Conservation (phyloP, 2,113 vertebrate species). For the Pygoscelis adeliae region DNA sequence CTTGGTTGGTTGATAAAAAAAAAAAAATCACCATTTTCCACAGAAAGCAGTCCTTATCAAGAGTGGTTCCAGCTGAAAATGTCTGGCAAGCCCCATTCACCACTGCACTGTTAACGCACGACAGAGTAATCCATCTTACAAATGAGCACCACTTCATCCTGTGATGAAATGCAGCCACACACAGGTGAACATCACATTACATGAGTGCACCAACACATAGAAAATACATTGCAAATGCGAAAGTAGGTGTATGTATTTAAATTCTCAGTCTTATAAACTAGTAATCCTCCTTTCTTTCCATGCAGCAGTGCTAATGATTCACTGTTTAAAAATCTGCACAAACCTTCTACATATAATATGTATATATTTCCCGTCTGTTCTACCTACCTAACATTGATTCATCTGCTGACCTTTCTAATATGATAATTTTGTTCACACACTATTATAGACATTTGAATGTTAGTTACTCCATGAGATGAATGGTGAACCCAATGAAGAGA, state of each 20-base stretch:
- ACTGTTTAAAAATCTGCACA: not conserved
- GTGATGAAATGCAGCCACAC: not conserved
- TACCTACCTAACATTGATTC: too few species aligned
- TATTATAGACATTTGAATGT: not conserved
- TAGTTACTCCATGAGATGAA: not conserved
- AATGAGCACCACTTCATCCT: not conserved
- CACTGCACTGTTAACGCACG: not conserved
- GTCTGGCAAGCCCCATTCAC: not conserved
- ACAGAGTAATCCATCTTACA: not conserved
- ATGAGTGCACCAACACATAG: not conserved
- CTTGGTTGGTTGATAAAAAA: not conserved
- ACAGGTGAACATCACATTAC: not conserved
- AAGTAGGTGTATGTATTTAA: fast-evolving
- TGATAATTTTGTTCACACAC: not conserved
- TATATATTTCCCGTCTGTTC: not conserved
- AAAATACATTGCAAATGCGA: not conserved
- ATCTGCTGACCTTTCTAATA: not conserved
- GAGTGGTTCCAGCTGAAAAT: not conserved
- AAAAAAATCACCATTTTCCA: not conserved
- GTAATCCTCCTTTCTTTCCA: not conserved
- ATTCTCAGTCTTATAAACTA: not conserved
- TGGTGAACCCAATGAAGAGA: not conserved
- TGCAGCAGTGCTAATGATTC: not conserved
- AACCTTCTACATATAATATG: not conserved
- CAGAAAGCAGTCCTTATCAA: not conserved